Evolutionary conservation across 2,888 invertebrate species (phyloP).

Genomic region (Oegoconia quadripuncta): DNA sequence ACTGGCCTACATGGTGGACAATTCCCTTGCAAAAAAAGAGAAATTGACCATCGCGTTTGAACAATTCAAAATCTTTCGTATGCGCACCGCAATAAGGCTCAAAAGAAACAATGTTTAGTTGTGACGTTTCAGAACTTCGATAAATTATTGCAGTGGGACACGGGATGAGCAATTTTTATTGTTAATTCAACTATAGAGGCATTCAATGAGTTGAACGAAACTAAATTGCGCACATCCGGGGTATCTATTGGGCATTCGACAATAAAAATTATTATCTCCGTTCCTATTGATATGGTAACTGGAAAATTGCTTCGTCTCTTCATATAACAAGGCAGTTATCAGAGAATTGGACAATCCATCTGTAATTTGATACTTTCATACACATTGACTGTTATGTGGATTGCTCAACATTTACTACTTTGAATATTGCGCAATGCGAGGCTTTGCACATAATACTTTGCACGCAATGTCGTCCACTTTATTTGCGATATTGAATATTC

Average conservation of each 20-base stretch:
- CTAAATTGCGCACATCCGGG: conserved; percentile 77
- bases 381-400: too few relatives aligned
- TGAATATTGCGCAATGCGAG: too few relatives aligned
- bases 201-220: conserved; percentile 71
- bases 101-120: conserved; percentile 3
- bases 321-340: conserved; percentile 10
- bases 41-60: conserved; percentile 30
- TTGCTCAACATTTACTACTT: too few relatives aligned
- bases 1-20: conserved; percentile 69
- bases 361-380: neutral
- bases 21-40: conserved; percentile 36
- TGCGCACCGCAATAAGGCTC: conserved; percentile 20
- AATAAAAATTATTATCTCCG: conserved; percentile 39
- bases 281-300: conserved; percentile 48
- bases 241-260: conserved; percentile 61
- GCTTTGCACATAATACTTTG: too few relatives aligned
- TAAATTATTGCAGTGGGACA: conserved; percentile 28
- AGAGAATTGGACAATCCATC: neutral
- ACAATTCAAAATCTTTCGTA: too few relatives aligned
- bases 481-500: too few relatives aligned
- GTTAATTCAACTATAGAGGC: conserved; percentile 66
- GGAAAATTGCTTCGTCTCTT: conserved; percentile 55
- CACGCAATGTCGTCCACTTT: too few relatives aligned
- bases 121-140: conserved; percentile 1
- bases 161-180: conserved; percentile 75